These are phyloP conservation scores for Drosophila asahinai DNA, from an alignment of 1,140 invertebrate species.

Conservation along the genomic window DNA sequence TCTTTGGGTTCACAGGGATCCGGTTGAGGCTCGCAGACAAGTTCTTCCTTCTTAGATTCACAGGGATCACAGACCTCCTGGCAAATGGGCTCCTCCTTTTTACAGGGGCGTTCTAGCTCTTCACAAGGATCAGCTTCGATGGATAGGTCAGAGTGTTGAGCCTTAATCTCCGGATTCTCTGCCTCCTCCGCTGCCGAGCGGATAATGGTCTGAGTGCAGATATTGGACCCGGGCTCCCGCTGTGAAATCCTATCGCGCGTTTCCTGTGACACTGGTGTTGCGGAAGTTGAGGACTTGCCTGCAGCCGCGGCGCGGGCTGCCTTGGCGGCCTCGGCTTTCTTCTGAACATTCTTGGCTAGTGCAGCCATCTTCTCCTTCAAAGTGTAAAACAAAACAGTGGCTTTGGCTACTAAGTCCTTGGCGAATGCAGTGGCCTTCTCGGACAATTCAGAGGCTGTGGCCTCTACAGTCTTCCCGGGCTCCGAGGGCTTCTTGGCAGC, in stretches of 20 bases:
- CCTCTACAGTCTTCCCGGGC: slow-evolving; percentile 9
- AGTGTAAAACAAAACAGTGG: background rate
- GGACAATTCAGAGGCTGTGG: slow-evolving; percentile 9
- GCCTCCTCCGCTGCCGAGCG: slow-evolving; percentile 11
- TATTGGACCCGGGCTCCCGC: slow-evolving; percentile 8
- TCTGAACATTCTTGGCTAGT: slow-evolving; percentile 15
- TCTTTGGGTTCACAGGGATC: background rate
- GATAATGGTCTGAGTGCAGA: slow-evolving; percentile 64
- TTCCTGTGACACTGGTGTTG: background rate
- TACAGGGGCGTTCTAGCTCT: slow-evolving; percentile 9
- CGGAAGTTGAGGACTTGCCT: background rate
- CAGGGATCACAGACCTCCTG: background rate
- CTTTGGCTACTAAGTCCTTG: slow-evolving; percentile 23
- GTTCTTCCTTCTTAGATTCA: background rate
- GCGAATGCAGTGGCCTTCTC: slow-evolving; percentile 24
- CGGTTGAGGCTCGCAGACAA: background rate
- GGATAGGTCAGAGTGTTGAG: slow-evolving; percentile 36
- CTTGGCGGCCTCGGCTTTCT: slow-evolving; percentile 13
- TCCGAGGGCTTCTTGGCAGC: background rate
- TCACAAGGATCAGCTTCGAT: slow-evolving; percentile 18
- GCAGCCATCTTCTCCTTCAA: slow-evolving; percentile 16
- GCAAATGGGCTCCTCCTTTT: background rate
- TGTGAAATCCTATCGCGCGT: background rate
- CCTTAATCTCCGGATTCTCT: slow-evolving; percentile 48
- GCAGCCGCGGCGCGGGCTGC: slow-evolving; percentile 6